Evolutionary conservation across 35 echinoderm and acorn worm genomes (phyloP).

Genomic region (Stichopus chloronotus): DNA sequence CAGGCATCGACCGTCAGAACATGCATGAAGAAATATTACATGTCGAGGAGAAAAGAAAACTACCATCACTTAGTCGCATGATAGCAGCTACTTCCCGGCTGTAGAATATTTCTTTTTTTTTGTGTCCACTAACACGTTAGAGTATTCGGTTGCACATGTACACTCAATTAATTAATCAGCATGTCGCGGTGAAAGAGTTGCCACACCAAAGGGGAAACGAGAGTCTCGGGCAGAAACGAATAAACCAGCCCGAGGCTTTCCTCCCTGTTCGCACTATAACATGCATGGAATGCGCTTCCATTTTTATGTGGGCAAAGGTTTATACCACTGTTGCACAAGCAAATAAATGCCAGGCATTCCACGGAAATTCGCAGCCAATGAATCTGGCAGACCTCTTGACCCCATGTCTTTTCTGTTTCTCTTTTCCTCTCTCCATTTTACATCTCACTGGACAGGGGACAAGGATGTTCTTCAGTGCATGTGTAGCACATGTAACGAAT

Average conservation of each 20-base stretch:
- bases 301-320: conserved; percentile 12
- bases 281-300: conserved; percentile 41
- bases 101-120: not conserved
- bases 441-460: not conserved
- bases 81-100: not conserved
- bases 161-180: conserved; percentile 10
- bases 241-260: conserved; percentile 2
- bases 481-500: too few relatives aligned
- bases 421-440: not conserved
- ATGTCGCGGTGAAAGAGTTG: not conserved
- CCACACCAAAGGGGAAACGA: not conserved
- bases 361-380: conserved; percentile 32
- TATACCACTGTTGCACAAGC: conserved; percentile 59
- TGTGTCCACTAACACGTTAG: too few relatives aligned
- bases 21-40: not conserved
- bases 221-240: not conserved
- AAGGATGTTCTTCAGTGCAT: not conserved
- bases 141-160: not conserved
- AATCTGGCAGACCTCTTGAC: conserved; percentile 45
- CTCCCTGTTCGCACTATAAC: conserved; percentile 44
- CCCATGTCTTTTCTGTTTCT: not conserved
- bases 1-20: not conserved
- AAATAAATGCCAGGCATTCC: conserved; percentile 59
- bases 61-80: not conserved
- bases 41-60: not conserved